phyloP scores from a whole-genome alignment of 2,888 invertebrate species.

The Meloe dianella region DNA sequence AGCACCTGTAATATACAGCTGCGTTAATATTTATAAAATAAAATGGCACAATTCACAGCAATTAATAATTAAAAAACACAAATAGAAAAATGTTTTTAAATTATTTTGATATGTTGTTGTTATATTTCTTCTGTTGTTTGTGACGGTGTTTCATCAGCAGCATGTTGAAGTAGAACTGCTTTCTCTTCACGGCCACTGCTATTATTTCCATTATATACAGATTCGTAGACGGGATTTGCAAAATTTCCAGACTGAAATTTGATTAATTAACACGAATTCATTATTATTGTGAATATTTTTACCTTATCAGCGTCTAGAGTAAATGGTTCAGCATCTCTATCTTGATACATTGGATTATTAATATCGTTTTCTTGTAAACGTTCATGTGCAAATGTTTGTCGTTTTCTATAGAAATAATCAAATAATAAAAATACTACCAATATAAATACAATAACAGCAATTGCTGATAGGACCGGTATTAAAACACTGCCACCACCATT shows the following conservation, averaged over 20 bases:
- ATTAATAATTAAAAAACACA: constrained; percentile 43
- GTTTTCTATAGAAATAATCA: constrained; percentile 48
- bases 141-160: constrained; percentile 60
- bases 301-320: constrained; percentile 69
- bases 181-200: constrained; percentile 63
- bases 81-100: constrained; percentile 6
- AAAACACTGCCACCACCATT: constrained; percentile 36
- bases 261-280: constrained; percentile 13
- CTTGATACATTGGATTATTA: constrained; percentile 88
- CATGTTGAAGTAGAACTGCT: constrained; percentile 63
- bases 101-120: constrained; percentile 43
- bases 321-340: constrained; percentile 69
- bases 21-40: constrained; percentile 36
- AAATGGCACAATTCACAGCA: constrained; percentile 61
- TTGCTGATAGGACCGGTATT: constrained; percentile 43
- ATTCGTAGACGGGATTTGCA: constrained; percentile 87
- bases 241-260: constrained; percentile 71
- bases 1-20: constrained; percentile 34
- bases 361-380: constrained; percentile 80
- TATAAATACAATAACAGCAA: constrained; percentile 46
- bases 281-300: constrained; percentile 28
- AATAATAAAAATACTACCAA: constrained; percentile 47
- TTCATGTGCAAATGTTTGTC: constrained; percentile 74
- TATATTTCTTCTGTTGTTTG: constrained; percentile 52
- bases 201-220: constrained; percentile 68